Evolutionary conservation across 35 echinoderm and acorn worm genomes (phyloP).

Genomic region (Acanthaster planci): DNA sequence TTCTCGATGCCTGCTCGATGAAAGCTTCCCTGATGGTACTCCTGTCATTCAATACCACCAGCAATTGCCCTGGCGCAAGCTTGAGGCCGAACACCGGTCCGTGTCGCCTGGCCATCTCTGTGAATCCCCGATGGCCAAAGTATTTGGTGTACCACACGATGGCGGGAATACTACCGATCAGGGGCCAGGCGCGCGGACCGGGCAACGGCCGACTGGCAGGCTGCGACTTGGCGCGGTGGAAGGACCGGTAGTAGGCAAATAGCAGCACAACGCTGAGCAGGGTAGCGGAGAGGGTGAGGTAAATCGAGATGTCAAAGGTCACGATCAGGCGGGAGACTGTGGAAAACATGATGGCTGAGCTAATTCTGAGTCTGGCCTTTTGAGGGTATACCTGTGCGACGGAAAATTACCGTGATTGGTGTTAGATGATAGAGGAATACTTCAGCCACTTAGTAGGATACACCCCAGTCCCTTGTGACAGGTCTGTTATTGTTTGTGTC

Average conservation of each 20-base stretch:
- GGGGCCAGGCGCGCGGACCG: neutral
- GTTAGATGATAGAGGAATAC: too few relatives aligned
- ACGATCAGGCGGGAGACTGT: neutral
- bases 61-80: neutral
- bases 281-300: neutral
- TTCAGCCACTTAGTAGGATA: too few relatives aligned
- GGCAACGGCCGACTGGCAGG: neutral
- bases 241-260: neutral
- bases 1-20: neutral
- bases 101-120: slow-evolving; percentile 5
- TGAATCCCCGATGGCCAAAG: slow-evolving; percentile 2
- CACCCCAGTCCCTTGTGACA: too few relatives aligned
- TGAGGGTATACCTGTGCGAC: too few relatives aligned
- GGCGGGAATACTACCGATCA: neutral
- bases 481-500: too few relatives aligned
- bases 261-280: neutral
- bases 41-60: neutral
- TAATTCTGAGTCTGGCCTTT: too few relatives aligned
- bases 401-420: too few relatives aligned
- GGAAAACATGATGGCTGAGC: neutral
- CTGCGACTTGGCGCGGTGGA: neutral
- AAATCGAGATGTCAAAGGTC: neutral
- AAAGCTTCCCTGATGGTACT: slow-evolving; percentile 12
- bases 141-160: slow-evolving; percentile 8
- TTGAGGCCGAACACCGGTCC: neutral